A percentile compares a stretch with the other conserved stretches of the same genome.
Conservation (phyloP, 2,797 vertebrate genomes). For the Coreius guichenoti region DNA sequence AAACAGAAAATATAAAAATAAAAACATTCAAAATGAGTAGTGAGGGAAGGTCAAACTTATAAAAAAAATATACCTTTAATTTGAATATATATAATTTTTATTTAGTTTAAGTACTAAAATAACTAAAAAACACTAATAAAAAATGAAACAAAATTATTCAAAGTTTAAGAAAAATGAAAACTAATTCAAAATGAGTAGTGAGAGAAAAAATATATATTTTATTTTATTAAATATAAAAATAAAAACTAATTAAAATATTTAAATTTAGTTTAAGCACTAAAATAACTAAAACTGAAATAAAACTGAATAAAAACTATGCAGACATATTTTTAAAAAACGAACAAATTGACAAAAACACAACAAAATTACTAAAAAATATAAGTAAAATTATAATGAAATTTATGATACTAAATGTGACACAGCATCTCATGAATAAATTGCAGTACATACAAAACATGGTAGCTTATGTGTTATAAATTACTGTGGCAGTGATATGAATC, state of each 20-base stretch:
- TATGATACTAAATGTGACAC: not conserved
- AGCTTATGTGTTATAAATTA: not conserved
- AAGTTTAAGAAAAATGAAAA: not conserved
- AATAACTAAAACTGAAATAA: not conserved
- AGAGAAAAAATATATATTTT: not conserved
- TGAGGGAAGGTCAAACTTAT: not conserved
- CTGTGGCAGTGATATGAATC: not conserved
- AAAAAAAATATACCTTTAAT: not conserved
- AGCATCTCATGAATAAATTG: not conserved
- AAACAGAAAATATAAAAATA: not conserved
- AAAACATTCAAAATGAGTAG: not conserved
- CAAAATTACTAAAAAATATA: not conserved
- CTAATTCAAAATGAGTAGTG: not conserved
- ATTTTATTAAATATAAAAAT: not conserved
- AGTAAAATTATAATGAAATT: not conserved
- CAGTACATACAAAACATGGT: not conserved
- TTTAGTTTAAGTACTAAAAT: too few species aligned
- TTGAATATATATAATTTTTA: too few species aligned
- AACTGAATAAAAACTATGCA: not conserved
- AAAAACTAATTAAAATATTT: not conserved
- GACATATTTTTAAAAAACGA: not conserved
- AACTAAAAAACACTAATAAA: too few species aligned
- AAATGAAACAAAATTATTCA: too few species aligned
- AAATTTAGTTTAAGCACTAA: not conserved
- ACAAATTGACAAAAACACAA: too few species aligned